phyloP scores from a whole-genome alignment of 2,113 vertebrate species.

The Bungarus multicinctus region DNA sequence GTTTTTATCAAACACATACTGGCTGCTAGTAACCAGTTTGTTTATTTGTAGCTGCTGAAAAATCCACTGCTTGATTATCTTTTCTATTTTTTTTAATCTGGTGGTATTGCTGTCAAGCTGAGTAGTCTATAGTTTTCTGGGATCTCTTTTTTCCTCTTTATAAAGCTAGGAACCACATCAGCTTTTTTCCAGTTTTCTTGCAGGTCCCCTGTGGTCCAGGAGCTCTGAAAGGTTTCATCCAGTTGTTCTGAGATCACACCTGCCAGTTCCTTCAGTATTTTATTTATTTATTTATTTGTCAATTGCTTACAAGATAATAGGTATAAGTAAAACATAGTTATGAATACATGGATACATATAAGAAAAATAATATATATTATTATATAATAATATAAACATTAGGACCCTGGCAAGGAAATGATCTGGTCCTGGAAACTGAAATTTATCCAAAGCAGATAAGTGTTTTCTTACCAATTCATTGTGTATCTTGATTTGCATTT shows the following conservation, averaged over 20 bases:
- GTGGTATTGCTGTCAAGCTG: neutral
- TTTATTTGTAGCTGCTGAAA: neutral
- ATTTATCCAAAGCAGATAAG: neutral
- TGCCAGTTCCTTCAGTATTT: neutral
- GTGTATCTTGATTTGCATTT: neutral
- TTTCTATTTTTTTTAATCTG: neutral
- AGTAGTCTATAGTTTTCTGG: neutral
- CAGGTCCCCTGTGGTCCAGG: neutral
- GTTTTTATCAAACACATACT: neutral
- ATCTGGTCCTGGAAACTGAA: neutral
- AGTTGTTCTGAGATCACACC: neutral
- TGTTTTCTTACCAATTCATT: neutral
- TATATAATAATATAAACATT: too few species aligned
- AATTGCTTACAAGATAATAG: too few species aligned
- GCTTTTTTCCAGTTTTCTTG: neutral
- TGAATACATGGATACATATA: too few species aligned
- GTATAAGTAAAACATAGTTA: too few species aligned
- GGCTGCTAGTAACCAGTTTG: neutral
- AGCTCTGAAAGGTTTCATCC: neutral
- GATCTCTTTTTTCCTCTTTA: neutral
- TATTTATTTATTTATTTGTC: too few species aligned
- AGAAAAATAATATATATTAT: too few species aligned
- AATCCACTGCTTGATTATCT: neutral
- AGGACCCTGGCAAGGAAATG: neutral
- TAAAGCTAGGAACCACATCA: neutral